Percentiles rank a stretch among this genome's conserved stretches.
phyloP scores from a whole-genome alignment of 2,797 vertebrate genomes.

The Gouania willdenowi region DNA sequence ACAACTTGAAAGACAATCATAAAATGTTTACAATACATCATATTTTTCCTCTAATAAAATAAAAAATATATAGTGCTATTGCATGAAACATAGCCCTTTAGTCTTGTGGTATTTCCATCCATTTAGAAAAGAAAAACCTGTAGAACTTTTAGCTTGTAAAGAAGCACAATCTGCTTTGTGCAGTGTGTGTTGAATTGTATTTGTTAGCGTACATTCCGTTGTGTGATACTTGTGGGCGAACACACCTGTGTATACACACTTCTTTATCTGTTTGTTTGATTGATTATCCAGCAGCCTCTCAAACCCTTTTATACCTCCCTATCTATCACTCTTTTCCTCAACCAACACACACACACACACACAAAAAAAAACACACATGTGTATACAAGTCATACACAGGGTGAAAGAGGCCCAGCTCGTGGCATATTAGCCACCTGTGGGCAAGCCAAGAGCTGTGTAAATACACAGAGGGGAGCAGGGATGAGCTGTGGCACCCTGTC shows the following conservation, averaged over 20 bases:
- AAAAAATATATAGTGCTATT: too few species aligned
- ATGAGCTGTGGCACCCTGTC: slow-evolving; percentile 57
- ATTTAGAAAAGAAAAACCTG: slow-evolving; percentile 8
- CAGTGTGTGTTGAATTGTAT: slow-evolving; percentile 1
- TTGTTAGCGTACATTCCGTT: slow-evolving; percentile 21
- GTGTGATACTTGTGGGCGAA: slow-evolving; percentile 19
- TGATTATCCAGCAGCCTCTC: slow-evolving; percentile 49
- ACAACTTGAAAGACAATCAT: too few species aligned
- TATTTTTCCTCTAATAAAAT: too few species aligned
- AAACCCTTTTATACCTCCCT: slow-evolving; percentile 27
- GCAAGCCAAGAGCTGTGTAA: slow-evolving; percentile 61
- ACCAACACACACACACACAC: background rate
- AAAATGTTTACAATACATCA: too few species aligned
- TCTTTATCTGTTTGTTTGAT: slow-evolving; percentile 59
- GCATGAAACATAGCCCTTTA: too few species aligned
- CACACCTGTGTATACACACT: slow-evolving; percentile 38
- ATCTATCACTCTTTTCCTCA: slow-evolving; percentile 25
- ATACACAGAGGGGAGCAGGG: slow-evolving; percentile 51
- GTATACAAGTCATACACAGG: slow-evolving; percentile 34
- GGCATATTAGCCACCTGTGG: slow-evolving; percentile 71
- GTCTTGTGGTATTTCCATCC: too few species aligned
- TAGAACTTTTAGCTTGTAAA: slow-evolving; percentile 18
- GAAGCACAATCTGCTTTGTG: slow-evolving; percentile 1
- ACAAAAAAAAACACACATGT: slow-evolving; percentile 10
- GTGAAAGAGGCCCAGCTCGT: slow-evolving; percentile 38